Evolutionary conservation across 2,113 vertebrate genomes (phyloP).

Genomic region (Coturnix japonica): DNA sequence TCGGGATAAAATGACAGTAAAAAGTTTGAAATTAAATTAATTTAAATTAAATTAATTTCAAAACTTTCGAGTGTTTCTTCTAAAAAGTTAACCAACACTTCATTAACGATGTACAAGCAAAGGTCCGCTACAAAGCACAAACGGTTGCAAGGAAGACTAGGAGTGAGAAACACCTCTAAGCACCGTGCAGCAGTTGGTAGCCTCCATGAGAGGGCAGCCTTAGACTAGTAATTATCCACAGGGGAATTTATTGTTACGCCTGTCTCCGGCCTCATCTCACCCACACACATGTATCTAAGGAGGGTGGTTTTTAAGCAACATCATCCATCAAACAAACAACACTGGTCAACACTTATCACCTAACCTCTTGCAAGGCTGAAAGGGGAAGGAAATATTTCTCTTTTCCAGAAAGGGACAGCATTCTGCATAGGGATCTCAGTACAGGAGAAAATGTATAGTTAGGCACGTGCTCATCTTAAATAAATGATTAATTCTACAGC

Average conservation of each 20-base stretch:
- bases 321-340: background rate
- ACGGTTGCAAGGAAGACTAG: background rate
- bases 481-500: background rate
- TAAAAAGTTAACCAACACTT: background rate
- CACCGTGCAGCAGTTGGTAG: background rate
- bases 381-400: background rate
- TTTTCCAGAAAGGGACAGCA: background rate
- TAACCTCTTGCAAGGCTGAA: background rate
- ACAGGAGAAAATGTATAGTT: background rate
- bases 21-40: background rate
- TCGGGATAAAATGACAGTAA: background rate
- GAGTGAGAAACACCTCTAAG: background rate
- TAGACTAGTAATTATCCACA: background rate
- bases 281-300: accelerated
- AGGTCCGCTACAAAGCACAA: background rate
- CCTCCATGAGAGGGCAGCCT: constrained; percentile 59
- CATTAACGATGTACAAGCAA: background rate
- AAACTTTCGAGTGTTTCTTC: background rate
- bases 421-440: background rate
- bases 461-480: background rate
- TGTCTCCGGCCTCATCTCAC: background rate
- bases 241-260: accelerated
- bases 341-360: background rate
- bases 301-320: background rate
- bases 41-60: background rate